Evolutionary conservation across 1,140 invertebrate genomes (phyloP).

Genomic region (Drosophila orosa): DNA sequence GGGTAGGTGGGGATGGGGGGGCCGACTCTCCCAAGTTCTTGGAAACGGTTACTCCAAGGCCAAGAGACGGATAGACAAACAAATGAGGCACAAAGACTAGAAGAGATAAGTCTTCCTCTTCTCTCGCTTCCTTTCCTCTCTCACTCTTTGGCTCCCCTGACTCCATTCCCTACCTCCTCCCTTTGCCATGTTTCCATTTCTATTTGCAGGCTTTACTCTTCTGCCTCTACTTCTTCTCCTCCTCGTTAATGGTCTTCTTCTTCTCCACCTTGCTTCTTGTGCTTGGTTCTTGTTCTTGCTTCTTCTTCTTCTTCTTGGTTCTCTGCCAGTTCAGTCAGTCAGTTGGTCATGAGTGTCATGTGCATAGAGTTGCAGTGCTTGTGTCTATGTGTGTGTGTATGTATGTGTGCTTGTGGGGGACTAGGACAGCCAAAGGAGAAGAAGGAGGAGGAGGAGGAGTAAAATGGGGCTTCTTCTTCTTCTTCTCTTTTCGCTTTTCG

Average conservation of each 20-base stretch:
- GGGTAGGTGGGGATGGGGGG: not conserved
- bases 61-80: conserved; percentile 55
- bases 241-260: conserved; percentile 1
- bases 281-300: too few species aligned
- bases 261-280: conserved; percentile 26
- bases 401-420: conserved; percentile 21
- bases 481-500: conserved; percentile 7
- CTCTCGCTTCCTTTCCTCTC: not conserved
- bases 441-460: not conserved
- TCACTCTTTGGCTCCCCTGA: conserved; percentile 7
- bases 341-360: conserved; percentile 83
- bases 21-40: conserved; percentile 51
- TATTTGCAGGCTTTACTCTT: conserved; percentile 22
- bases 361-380: conserved; percentile 45
- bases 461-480: conserved; percentile 17
- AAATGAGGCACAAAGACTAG: conserved; percentile 44
- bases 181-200: conserved; percentile 47
- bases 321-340: conserved; percentile 68
- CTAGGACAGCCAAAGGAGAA: conserved; percentile 10
- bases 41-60: conserved; percentile 78
- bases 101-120: conserved; percentile 10
- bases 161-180: conserved; percentile 11
- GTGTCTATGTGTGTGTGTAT: not conserved
- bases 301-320: conserved; percentile 21
- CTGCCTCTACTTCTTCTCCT: not conserved